phyloP scores from a whole-genome alignment of 37 sponge, comb jelly and placozoan genomes.

The Halichondria panicea region DNA sequence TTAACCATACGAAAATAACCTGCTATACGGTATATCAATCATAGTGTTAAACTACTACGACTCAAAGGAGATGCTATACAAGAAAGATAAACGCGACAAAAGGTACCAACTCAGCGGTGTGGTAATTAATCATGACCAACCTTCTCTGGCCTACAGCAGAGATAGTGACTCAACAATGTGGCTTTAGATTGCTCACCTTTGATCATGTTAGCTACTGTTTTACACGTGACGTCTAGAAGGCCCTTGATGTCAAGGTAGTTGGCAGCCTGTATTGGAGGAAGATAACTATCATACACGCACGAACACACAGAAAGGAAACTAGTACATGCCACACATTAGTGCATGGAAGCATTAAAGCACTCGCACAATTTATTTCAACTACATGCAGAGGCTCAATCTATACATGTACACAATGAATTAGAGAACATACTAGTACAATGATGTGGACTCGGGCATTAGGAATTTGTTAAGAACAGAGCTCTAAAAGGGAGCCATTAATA shows the following conservation, averaged over 20 bases:
- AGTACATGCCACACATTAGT: too few species aligned
- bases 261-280: constrained; percentile 67
- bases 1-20: too few species aligned
- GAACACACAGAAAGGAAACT: too few species aligned
- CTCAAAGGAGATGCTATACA: too few species aligned
- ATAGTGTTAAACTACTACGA: too few species aligned
- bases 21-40: too few species aligned
- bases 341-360: too few species aligned
- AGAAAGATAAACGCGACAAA: too few species aligned
- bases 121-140: too few species aligned
- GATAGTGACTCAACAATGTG: too few species aligned
- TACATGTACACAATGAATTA: background rate
- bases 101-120: too few species aligned
- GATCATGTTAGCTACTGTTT: constrained; percentile 99
- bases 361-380: background rate
- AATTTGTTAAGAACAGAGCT: background rate
- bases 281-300: background rate
- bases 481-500: background rate
- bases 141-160: too few species aligned
- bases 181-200: constrained; percentile 77
- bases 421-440: background rate
- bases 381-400: background rate
- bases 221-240: constrained; percentile 96
- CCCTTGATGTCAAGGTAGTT: constrained; percentile 99
- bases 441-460: background rate